Evolutionary conservation across 1,140 invertebrate genomes (phyloP), one percentile per base, ranked within the genome.

Genomic region (Megathymus violae): DNA sequence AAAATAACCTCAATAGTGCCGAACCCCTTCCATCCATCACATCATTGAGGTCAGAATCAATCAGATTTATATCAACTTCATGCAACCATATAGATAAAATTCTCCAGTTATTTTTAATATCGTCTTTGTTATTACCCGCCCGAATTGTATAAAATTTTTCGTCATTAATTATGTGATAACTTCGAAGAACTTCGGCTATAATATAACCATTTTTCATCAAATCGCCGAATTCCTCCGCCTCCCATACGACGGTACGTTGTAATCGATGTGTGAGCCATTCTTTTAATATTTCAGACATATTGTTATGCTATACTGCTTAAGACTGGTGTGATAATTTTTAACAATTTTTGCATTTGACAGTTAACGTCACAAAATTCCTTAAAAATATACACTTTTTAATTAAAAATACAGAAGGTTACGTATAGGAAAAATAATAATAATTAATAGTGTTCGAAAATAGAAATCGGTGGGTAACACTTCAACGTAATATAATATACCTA

Each of bases 1-100:
- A 94, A 71, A 94, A 93, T 6, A 94, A 69, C 9, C 92, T 88
- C 10, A 93, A 70, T 9, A 93, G 74, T 0, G 88, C 74, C 6
- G 88, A 87, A 14, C 91, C 91, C 58, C 91, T 91, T 5, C 92
- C 92, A 31, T 91, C 76, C 44, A 91, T 91, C 4, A 94, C 90
- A 34, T 89, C 89, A 0, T 80, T 65, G 41, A 94, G 69, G 44
- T 92, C 91, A 5, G 82, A 71, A n/a, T 92, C 86, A 41, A 74
- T 80, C 56, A 92, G 74, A 4, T 84, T 72, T 9, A 94, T 87
- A 41, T 91, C 88, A 1, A 94, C 71, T 38, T 89, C 79, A 11
- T 74, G 74, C 15, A 94, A 59, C 93, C 93, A 94, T 34, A 88
- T 59, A 1, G 62, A 67, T 17, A 94, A 69, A 58, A 91, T 78